A percentile compares a stretch with the other conserved stretches of the same genome.
Evolutionary conservation across 2,888 invertebrate genomes (phyloP).

Genomic region (Eristalinus sepulchralis): DNA sequence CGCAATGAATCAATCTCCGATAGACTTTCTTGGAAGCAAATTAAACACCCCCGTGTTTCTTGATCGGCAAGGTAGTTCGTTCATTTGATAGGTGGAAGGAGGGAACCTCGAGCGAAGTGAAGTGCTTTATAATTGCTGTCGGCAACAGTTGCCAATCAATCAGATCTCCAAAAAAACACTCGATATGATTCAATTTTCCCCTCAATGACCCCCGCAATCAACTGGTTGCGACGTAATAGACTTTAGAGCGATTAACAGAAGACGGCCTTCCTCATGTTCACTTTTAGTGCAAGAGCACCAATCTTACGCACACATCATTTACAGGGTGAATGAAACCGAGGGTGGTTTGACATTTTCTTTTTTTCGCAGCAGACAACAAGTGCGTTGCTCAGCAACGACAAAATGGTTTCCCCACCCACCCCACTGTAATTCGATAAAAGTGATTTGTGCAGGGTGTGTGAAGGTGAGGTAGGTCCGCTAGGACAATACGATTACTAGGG

Average conservation of each 20-base stretch:
- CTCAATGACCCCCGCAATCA: constrained; percentile 49
- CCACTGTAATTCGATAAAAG: neutral
- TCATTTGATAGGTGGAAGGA: too few species aligned
- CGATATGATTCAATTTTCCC: constrained; percentile 42
- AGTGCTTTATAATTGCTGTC: constrained; percentile 13
- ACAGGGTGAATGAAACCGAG: neutral
- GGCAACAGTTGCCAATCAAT: constrained; percentile 4
- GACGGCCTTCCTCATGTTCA: neutral
- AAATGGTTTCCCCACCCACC: neutral
- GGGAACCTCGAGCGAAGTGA: neutral
- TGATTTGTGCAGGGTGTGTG: neutral
- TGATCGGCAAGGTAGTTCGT: neutral
- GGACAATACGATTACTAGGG: neutral
- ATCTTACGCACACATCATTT: too few species aligned
- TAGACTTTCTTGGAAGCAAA: constrained; percentile 36
- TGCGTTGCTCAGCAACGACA: neutral
- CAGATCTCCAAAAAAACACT: constrained; percentile 26
- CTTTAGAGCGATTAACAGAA: neutral
- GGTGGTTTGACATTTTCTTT: neutral
- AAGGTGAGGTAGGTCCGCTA: neutral
- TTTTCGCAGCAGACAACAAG: neutral
- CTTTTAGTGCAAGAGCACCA: too few species aligned
- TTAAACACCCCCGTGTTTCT: neutral
- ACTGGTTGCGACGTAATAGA: constrained; percentile 41
- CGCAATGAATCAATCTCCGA: constrained; percentile 37